These are phyloP conservation scores for Micromys minutus DNA, from an alignment of 2,113 vertebrate genomes.

Conservation along the genomic window DNA sequence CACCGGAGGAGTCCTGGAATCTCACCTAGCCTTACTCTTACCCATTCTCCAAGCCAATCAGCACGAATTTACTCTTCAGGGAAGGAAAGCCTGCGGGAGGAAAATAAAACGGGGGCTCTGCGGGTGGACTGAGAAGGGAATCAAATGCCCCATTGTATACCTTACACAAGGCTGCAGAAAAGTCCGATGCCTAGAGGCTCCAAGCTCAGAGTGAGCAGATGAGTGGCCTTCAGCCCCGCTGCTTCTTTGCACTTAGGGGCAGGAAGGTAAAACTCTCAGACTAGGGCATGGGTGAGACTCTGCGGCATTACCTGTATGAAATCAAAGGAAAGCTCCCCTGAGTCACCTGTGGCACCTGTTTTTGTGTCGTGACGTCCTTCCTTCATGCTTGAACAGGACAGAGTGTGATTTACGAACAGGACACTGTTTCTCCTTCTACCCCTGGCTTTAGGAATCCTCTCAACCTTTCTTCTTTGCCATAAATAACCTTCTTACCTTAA, in stretches of 20 bases:
- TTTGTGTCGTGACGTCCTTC: conserved; percentile 1
- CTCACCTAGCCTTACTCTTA: background rate
- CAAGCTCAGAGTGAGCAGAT: background rate
- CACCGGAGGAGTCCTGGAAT: background rate
- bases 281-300: background rate
- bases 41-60: fast-evolving
- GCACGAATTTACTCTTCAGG: background rate
- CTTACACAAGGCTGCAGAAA: background rate
- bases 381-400: background rate
- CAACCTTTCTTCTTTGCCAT: conserved; percentile 34
- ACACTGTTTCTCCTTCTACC: background rate
- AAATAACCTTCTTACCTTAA: conserved; percentile 75
- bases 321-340: background rate
- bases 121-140: background rate
- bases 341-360: background rate
- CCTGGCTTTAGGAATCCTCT: conserved; percentile 47
- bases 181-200: background rate
- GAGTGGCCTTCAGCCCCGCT: background rate
- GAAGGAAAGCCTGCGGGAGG: background rate
- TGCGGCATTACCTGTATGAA: background rate
- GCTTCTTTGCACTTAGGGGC: background rate
- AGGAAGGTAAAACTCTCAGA: background rate
- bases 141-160: background rate
- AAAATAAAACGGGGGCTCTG: background rate
- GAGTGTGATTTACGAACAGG: background rate